phyloP scores from a whole-genome alignment of 2,888 invertebrate genomes.

The Epirrhoe tristata region DNA sequence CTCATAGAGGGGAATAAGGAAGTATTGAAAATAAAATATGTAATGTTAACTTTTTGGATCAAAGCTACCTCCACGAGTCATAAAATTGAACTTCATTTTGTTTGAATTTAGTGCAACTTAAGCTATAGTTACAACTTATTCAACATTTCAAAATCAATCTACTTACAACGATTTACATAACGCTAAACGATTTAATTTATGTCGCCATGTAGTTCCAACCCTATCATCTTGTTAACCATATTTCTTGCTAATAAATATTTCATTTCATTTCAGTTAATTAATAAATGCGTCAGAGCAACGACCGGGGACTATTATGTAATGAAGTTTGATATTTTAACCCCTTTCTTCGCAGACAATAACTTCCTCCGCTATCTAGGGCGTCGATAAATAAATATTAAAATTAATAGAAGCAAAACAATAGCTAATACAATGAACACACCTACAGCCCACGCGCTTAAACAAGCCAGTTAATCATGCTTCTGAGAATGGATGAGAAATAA shows the following conservation, averaged over 20 bases:
- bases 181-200: neutral
- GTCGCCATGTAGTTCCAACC: too few species aligned
- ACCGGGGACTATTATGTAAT: slow-evolving; percentile 30
- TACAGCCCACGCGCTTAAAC: slow-evolving; percentile 43
- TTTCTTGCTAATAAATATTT: too few species aligned
- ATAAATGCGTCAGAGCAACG: slow-evolving; percentile 7
- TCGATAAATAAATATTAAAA: slow-evolving; percentile 43
- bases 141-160: too few species aligned
- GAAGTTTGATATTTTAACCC: slow-evolving; percentile 49
- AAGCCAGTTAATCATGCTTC: slow-evolving; percentile 45
- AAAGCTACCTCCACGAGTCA: too few species aligned
- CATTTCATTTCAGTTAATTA: neutral
- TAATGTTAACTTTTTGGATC: too few species aligned
- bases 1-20: too few species aligned
- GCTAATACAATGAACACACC: slow-evolving; percentile 41
- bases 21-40: too few species aligned
- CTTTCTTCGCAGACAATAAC: slow-evolving; percentile 58
- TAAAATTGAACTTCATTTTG: too few species aligned
- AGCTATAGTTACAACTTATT: too few species aligned
- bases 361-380: slow-evolving; percentile 51
- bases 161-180: too few species aligned
- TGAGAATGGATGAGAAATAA: slow-evolving; percentile 41
- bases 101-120: too few species aligned
- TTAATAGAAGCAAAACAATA: slow-evolving; percentile 39
- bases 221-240: too few species aligned